Percentiles rank a stretch among this genome's conserved stretches.
Conservation (phyloP, 2,797 vertebrate species). For the Malacoraja senta region DNA sequence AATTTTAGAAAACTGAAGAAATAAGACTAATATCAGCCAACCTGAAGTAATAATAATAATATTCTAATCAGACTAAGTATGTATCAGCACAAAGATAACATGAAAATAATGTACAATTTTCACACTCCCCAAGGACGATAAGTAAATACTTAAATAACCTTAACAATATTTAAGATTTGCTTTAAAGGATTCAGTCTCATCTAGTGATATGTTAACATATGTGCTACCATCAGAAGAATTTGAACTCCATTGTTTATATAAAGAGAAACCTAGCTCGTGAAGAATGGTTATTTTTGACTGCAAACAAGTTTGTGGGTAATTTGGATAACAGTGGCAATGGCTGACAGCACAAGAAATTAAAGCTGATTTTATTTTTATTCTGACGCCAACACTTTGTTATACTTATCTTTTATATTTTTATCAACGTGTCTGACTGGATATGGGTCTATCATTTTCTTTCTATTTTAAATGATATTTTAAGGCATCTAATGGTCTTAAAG, state of each 20-base stretch:
- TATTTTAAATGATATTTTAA: neutral
- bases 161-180: neutral
- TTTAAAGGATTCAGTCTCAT: neutral
- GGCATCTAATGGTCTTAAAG: neutral
- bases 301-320: neutral
- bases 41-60: neutral
- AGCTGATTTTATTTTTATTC: conserved; percentile 15
- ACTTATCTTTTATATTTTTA: neutral
- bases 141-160: neutral
- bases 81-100: neutral
- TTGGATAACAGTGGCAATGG: neutral
- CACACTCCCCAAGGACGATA: neutral
- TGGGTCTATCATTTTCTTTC: neutral
- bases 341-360: conserved; percentile 19
- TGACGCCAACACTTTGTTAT: conserved; percentile 10
- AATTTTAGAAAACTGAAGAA: neutral
- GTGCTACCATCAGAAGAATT: neutral
- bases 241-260: neutral
- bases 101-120: neutral
- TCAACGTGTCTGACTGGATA: neutral
- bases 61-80: neutral
- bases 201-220: neutral
- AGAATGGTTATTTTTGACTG: neutral
- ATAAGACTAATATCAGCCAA: neutral
- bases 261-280: neutral